Percentiles rank a stretch among this genome's conserved stretches.
phyloP scores from a whole-genome alignment of 2,888 invertebrate species.

The Andricus quercusramuli region DNA sequence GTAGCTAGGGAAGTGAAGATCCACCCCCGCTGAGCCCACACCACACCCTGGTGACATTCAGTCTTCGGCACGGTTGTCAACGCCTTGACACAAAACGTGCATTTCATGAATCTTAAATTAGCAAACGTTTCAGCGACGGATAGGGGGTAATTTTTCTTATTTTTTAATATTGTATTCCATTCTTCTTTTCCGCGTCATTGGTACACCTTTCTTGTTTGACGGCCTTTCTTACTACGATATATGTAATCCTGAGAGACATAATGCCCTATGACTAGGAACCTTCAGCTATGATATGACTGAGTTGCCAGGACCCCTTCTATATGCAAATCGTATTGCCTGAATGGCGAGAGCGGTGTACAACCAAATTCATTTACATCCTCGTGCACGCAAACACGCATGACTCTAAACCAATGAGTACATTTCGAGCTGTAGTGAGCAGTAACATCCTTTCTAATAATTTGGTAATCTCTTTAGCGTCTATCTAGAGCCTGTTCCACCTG shows the following conservation, averaged over 20 bases:
- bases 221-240: conserved; percentile 8
- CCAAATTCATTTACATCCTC: conserved; percentile 49
- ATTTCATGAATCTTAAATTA: too few species aligned
- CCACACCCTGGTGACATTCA: too few species aligned
- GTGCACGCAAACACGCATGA: conserved; percentile 39
- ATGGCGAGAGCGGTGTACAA: conserved; percentile 53
- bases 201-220: too few species aligned
- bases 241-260: conserved; percentile 8
- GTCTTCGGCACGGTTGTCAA: too few species aligned
- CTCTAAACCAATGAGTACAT: background rate
- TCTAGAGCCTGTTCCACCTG: background rate
- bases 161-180: too few species aligned
- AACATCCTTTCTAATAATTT: background rate
- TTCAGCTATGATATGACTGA: conserved; percentile 40
- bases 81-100: too few species aligned
- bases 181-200: too few species aligned
- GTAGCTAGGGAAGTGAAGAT: too few species aligned
- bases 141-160: too few species aligned
- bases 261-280: conserved; percentile 20
- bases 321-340: conserved; percentile 56
- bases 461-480: background rate
- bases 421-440: background rate
- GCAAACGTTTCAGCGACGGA: too few species aligned
- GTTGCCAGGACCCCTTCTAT: conserved; percentile 51
- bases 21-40: too few species aligned